These are phyloP conservation scores for Pelecanoides urinatrix DNA, from an alignment of 2,113 vertebrate genomes.

Conservation along the genomic window DNA sequence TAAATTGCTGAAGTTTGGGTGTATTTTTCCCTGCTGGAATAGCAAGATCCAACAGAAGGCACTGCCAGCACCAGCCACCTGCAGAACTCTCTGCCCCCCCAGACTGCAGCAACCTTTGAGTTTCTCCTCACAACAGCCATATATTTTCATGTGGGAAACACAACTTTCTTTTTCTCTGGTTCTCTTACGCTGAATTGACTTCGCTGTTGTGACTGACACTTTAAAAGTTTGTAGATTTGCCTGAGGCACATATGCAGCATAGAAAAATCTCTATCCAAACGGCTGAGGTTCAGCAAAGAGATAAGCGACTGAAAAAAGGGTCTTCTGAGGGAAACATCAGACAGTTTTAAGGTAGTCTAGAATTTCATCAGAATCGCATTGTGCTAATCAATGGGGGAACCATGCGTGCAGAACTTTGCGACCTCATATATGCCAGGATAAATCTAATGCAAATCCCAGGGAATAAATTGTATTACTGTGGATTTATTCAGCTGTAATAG, in stretches of 20 bases:
- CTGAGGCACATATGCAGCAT: slow-evolving; percentile 17
- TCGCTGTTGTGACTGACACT: slow-evolving; percentile 52
- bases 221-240: slow-evolving; percentile 46
- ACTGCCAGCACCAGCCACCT: not conserved
- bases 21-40: not conserved
- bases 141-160: not conserved
- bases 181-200: not conserved
- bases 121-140: not conserved
- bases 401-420: accelerated
- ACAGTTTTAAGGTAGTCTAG: not conserved
- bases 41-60: not conserved
- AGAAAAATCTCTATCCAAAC: slow-evolving; percentile 11
- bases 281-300: slow-evolving; percentile 2
- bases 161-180: not conserved
- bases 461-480: slow-evolving; percentile 1
- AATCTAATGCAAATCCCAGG: not conserved
- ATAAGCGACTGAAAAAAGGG: not conserved
- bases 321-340: not conserved
- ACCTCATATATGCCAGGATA: not conserved
- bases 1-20: not conserved
- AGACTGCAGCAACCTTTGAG: not conserved
- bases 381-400: not conserved
- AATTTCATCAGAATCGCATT: not conserved
- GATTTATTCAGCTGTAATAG: slow-evolving; percentile 38
- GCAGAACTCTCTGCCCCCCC: not conserved